phyloP scores from a whole-genome alignment of 1,140 invertebrate species.

The Drosophila miranda region DNA sequence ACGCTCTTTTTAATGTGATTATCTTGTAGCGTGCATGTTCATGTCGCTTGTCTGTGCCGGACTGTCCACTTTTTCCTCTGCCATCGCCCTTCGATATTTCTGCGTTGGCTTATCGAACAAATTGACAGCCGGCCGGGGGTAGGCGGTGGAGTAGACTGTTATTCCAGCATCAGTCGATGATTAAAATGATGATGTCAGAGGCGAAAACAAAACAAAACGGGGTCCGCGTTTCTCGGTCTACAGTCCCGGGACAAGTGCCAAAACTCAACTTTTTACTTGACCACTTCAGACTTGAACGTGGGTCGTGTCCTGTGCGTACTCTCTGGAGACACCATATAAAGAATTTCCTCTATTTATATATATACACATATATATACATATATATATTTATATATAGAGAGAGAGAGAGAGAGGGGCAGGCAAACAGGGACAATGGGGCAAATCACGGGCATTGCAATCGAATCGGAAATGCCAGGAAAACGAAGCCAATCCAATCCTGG shows the following conservation, averaged over 20 bases:
- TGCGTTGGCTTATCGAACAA: slow-evolving; percentile 67
- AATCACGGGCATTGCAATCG: slow-evolving; percentile 58
- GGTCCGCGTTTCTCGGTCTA: neutral
- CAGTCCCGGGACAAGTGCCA: slow-evolving; percentile 58
- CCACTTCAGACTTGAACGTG: slow-evolving; percentile 58
- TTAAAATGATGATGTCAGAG: slow-evolving; percentile 80
- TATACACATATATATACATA: too few species aligned
- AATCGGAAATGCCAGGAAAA: slow-evolving; percentile 48
- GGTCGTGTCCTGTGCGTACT: slow-evolving; percentile 21
- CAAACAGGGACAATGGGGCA: slow-evolving; percentile 47
- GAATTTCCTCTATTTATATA: too few species aligned
- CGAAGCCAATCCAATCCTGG: slow-evolving; percentile 53
- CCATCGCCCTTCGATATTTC: slow-evolving; percentile 19
- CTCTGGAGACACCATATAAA: slow-evolving; percentile 18
- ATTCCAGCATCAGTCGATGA: slow-evolving; percentile 58
- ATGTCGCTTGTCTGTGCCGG: slow-evolving; percentile 61
- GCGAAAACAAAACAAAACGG: slow-evolving; percentile 54
- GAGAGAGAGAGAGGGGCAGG: neutral
- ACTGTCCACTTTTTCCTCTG: neutral
- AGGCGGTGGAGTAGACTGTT: slow-evolving; percentile 30
- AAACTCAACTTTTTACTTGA: slow-evolving; percentile 78
- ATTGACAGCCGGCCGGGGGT: slow-evolving; percentile 56
- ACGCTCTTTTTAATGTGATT: slow-evolving; percentile 78
- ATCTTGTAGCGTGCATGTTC: slow-evolving; percentile 78
- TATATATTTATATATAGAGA: too few species aligned